Evolutionary conservation across 2,888 invertebrate species (phyloP).

Genomic region (Microctonus hyperodae): DNA sequence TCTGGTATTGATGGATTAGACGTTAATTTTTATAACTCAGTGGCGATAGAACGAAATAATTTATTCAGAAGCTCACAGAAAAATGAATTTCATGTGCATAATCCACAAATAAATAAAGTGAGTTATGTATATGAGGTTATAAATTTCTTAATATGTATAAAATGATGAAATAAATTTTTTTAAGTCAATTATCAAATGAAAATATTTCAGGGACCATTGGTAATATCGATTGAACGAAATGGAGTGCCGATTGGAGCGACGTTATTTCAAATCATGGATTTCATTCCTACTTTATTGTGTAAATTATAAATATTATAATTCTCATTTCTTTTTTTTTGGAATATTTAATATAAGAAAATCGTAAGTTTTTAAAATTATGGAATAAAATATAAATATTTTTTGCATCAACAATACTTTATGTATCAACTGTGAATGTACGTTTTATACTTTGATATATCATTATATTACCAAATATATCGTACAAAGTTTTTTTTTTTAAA

Average conservation of each 20-base stretch:
- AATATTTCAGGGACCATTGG: slow-evolving; percentile 49
- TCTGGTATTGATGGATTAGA: slow-evolving; percentile 40
- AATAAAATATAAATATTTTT: slow-evolving; percentile 1
- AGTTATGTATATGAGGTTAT: slow-evolving; percentile 15
- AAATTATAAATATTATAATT: slow-evolving; percentile 31
- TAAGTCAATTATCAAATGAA: background rate
- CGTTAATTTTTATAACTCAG: slow-evolving; percentile 48
- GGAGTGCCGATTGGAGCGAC: slow-evolving; percentile 43
- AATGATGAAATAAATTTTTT: background rate
- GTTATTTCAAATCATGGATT: slow-evolving; percentile 43
- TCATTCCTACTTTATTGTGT: slow-evolving; percentile 46
- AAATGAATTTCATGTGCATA: slow-evolving; percentile 50
- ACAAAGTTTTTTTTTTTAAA: background rate
- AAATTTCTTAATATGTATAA: background rate
- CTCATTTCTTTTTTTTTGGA: too few relatives aligned
- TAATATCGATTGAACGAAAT: slow-evolving; percentile 47
- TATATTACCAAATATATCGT: background rate
- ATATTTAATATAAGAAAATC: background rate
- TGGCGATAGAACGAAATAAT: slow-evolving; percentile 45
- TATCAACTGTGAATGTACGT: slow-evolving; percentile 12
- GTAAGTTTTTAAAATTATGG: slow-evolving; percentile 14
- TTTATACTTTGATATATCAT: slow-evolving; percentile 20
- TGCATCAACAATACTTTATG: slow-evolving; percentile 12
- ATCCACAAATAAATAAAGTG: slow-evolving; percentile 48
- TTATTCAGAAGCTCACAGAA: slow-evolving; percentile 43